Conservation (phyloP, 1,140 invertebrate species). For the Heliconius congener region DNA sequence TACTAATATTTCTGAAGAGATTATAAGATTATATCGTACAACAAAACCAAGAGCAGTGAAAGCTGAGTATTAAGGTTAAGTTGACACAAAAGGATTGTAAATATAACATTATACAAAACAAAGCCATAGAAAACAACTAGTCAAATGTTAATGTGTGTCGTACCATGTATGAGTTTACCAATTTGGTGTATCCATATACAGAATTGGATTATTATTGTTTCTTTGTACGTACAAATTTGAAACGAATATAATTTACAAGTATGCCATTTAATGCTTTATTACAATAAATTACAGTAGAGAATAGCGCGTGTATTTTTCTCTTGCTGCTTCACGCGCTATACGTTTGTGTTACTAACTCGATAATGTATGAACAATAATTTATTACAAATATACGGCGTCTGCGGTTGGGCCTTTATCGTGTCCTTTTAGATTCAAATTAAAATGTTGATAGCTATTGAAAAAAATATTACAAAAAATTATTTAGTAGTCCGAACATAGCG, state of each 20-base stretch:
- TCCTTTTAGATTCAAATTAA: constrained; percentile 37
- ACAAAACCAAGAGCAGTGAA: constrained; percentile 17
- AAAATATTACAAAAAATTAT: constrained; percentile 33
- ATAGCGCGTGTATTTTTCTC: constrained; percentile 45
- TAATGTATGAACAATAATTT: constrained; percentile 49
- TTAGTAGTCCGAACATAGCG: constrained; percentile 35
- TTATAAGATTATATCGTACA: constrained; percentile 1
- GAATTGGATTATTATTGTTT: constrained; percentile 56
- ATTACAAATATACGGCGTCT: constrained; percentile 45
- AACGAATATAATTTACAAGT: constrained; percentile 47
- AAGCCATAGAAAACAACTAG: constrained; percentile 32
- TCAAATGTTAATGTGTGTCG: constrained; percentile 48
- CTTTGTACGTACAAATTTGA: constrained; percentile 50
- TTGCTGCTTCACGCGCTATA: constrained; percentile 28
- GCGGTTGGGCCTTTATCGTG: constrained; percentile 40
- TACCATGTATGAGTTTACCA: constrained; percentile 51
- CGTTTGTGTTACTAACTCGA: constrained; percentile 47
- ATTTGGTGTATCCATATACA: constrained; percentile 53
- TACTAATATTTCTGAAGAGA: constrained; percentile 2
- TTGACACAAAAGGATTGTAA: constrained; percentile 20
- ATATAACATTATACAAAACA: constrained; percentile 34
- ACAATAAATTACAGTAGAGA: constrained; percentile 43
- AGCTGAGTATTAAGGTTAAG: constrained; percentile 31
- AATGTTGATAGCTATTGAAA: constrained; percentile 32
- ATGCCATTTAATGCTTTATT: constrained; percentile 51